Percentiles rank a stretch among this genome's conserved stretches.
phyloP scores from a whole-genome alignment of 1,140 invertebrate species.

The Heliconius nattereri region DNA sequence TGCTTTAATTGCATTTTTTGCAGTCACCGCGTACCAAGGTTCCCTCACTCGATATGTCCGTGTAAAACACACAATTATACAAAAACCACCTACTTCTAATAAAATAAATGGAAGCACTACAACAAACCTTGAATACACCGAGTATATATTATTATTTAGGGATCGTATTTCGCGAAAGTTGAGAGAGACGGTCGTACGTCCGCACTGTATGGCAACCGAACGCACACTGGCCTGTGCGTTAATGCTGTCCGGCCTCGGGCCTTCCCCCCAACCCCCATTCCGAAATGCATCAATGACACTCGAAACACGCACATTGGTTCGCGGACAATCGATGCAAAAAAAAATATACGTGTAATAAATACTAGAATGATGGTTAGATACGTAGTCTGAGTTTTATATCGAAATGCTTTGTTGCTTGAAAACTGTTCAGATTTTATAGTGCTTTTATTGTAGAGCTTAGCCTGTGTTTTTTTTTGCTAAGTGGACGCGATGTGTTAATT shows the following conservation, averaged over 20 bases:
- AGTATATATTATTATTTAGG: conserved; percentile 54
- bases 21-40: conserved; percentile 72
- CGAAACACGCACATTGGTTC: conserved; percentile 73
- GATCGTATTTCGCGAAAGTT: conserved; percentile 74
- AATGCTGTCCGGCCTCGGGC: conserved; percentile 65
- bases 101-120: conserved; percentile 56
- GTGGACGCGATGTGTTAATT: conserved; percentile 5
- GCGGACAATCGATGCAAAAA: conserved; percentile 72
- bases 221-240: conserved; percentile 63
- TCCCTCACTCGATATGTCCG: conserved; percentile 75
- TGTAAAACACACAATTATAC: not conserved
- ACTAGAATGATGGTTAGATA: conserved; percentile 35
- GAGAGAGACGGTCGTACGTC: conserved; percentile 55
- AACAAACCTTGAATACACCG: conserved; percentile 62
- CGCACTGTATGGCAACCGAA: conserved; percentile 47
- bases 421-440: conserved; percentile 15
- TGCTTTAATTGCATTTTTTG: conserved; percentile 76
- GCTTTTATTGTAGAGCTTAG: conserved; percentile 12
- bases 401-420: conserved; percentile 23
- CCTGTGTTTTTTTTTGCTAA: conserved; percentile 1
- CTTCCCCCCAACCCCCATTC: conserved; percentile 69
- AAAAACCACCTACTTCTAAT: not conserved
- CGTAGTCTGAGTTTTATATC: conserved; percentile 29
- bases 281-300: conserved; percentile 79
- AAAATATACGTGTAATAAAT: conserved; percentile 51